A percentile compares a stretch with the other conserved stretches of the same genome.
phyloP scores from a whole-genome alignment of 2,113 vertebrate genomes.

The Herpetotheres cachinnans region DNA sequence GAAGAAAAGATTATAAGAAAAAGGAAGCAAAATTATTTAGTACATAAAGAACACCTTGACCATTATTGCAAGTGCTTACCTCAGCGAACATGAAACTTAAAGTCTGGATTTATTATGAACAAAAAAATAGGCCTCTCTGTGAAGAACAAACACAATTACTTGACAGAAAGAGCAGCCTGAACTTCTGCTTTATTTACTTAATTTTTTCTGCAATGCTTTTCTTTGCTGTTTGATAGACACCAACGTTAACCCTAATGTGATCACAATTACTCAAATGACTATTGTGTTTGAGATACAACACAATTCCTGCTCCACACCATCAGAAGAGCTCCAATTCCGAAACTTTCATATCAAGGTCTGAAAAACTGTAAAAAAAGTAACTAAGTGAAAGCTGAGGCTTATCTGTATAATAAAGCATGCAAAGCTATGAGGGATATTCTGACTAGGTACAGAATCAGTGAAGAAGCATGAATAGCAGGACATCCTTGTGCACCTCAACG shows the following conservation, averaged over 20 bases:
- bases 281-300: neutral
- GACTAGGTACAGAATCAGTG: neutral
- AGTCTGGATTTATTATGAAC: neutral
- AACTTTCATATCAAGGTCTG: neutral
- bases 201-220: neutral
- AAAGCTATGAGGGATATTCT: neutral
- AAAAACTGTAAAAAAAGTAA: neutral
- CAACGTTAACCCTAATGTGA: neutral
- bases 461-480: neutral
- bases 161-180: conserved; percentile 4
- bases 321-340: neutral
- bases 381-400: neutral
- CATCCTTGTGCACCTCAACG: neutral
- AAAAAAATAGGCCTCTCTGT: neutral
- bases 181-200: neutral
- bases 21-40: neutral
- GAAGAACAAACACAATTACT: conserved; percentile 7
- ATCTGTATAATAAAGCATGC: neutral
- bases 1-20: neutral
- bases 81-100: neutral
- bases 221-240: neutral
- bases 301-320: neutral
- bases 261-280: neutral
- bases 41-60: neutral
- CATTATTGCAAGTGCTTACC: neutral